Evolutionary conservation across 2,113 vertebrate genomes (phyloP).

Genomic region (Emydocephalus ijimae): DNA sequence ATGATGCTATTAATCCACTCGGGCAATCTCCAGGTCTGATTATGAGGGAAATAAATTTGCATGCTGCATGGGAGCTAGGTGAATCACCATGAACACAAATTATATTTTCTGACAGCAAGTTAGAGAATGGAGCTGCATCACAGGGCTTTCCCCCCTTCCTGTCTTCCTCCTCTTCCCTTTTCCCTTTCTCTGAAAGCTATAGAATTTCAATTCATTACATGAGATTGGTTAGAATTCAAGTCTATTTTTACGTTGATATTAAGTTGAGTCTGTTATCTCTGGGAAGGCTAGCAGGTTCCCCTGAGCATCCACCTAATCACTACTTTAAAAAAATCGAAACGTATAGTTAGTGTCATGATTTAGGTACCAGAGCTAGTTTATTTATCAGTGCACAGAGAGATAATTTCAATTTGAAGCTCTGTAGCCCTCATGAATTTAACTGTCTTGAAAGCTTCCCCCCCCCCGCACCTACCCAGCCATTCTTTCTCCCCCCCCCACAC

Average conservation of each 20-base stretch:
- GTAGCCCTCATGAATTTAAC: conserved; percentile 78
- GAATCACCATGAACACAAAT: conserved; percentile 99
- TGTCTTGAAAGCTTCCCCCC: conserved; percentile 68
- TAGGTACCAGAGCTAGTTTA: conserved; percentile 78
- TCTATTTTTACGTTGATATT: conserved; percentile 91
- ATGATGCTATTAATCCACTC: conserved; percentile 99
- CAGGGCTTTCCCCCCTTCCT: conserved; percentile 41
- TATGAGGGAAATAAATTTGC: conserved; percentile 99
- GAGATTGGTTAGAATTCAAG: conserved; percentile 89
- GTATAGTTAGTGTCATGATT: conserved; percentile 85
- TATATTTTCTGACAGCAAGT: conserved; percentile 99
- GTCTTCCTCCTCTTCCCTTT: conserved; percentile 61
- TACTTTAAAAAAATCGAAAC: conserved; percentile 86
- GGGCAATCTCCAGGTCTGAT: conserved; percentile 97
- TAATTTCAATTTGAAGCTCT: conserved; percentile 82
- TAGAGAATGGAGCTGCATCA: conserved; percentile 88
- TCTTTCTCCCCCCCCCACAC: background rate
- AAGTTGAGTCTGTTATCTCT: conserved; percentile 90
- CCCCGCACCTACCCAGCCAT: conserved; percentile 3
- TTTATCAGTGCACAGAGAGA: conserved; percentile 80
- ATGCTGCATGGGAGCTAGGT: conserved; percentile 99
- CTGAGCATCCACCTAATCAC: conserved; percentile 86
- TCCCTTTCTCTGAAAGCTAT: conserved; percentile 76
- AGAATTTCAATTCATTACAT: conserved; percentile 93
- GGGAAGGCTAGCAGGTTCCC: conserved; percentile 80